Conservation (phyloP, 2,113 vertebrate species). For the Peromyscus leucopus region DNA sequence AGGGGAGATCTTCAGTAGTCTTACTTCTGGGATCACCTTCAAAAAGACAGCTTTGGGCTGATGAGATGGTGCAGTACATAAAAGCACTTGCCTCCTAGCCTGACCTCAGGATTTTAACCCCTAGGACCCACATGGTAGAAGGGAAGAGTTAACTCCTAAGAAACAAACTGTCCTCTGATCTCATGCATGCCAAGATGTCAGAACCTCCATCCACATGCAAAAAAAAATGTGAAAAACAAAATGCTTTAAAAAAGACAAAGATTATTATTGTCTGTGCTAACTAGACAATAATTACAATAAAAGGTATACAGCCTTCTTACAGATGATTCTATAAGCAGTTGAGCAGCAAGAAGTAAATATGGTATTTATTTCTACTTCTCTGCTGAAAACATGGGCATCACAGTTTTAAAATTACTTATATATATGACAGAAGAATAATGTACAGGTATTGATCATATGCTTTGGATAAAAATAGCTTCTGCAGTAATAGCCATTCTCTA, state of each 20-base stretch:
- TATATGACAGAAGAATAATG: background rate
- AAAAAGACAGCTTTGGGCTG: background rate
- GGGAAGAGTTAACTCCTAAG: background rate
- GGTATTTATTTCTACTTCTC: background rate
- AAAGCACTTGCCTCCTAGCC: background rate
- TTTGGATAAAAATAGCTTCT: conserved; percentile 7
- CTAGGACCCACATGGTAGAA: background rate
- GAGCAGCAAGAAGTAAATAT: background rate
- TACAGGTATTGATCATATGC: background rate
- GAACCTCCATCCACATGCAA: background rate
- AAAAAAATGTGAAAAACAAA: background rate
- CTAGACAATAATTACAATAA: background rate
- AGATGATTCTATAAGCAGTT: background rate
- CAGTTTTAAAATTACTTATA: background rate
- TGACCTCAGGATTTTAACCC: too few relatives aligned
- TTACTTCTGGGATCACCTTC: background rate
- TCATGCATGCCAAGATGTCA: background rate
- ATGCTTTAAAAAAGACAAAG: background rate
- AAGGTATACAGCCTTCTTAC: background rate
- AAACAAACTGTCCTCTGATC: background rate
- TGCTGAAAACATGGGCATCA: background rate
- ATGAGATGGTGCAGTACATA: rapidly evolving
- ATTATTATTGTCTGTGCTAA: background rate
- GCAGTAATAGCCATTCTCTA: background rate
- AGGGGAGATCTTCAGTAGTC: background rate